Percentiles rank a stretch among this genome's conserved stretches.
Conservation (phyloP, 2,797 vertebrate species). For the Cygnus olor region DNA sequence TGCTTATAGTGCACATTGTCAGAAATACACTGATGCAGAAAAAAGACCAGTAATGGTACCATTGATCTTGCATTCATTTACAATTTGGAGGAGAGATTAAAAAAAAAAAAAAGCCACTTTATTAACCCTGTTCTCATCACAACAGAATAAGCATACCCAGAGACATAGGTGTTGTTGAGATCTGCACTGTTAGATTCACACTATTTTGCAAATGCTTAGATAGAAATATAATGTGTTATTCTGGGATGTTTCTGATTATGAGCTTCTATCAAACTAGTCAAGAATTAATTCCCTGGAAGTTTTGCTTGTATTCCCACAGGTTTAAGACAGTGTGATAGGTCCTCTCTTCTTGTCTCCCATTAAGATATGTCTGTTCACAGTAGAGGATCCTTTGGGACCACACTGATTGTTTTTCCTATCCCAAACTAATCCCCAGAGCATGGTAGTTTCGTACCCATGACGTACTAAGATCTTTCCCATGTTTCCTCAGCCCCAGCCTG, state of each 20-base stretch:
- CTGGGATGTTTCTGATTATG: not conserved
- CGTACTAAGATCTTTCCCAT: not conserved
- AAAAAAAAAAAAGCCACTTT: not conserved
- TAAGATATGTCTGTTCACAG: not conserved
- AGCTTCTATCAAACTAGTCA: not conserved
- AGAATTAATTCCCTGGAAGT: not conserved
- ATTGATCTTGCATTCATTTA: constrained; percentile 61
- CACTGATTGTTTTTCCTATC: not conserved
- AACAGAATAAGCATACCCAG: not conserved
- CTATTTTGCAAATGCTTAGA: not conserved
- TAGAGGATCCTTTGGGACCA: not conserved
- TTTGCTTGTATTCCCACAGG: not conserved
- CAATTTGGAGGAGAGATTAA: not conserved
- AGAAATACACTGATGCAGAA: constrained; percentile 68
- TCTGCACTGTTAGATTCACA: not conserved
- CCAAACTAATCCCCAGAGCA: not conserved
- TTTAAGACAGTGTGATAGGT: not conserved
- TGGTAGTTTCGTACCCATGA: not conserved
- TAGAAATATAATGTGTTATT: not conserved
- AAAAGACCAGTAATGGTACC: constrained; percentile 52
- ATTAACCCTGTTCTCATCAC: constrained; percentile 31
- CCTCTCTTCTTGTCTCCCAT: not conserved
- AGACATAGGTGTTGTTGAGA: not conserved
- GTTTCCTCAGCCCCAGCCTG: not conserved
- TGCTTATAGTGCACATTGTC: constrained; percentile 43